Base-by-base conservation (phyloP, 1,140 invertebrate genomes). In the Caenorhabditis remanei region DNA sequence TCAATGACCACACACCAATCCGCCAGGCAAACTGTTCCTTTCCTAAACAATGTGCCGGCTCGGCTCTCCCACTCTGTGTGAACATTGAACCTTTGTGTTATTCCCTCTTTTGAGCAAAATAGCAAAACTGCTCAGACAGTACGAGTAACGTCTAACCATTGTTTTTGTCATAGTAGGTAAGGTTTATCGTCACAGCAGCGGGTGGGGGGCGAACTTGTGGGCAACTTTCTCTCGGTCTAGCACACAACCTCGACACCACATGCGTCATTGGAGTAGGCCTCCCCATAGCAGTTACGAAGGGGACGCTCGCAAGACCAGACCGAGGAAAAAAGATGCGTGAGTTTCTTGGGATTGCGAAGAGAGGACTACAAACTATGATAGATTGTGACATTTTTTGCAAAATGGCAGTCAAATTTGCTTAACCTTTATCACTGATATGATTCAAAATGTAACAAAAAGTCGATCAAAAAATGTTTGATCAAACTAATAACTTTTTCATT, bases 111-210 rank as follows among this genome's bases (percentile, higher is more conserved):
- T 13, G 46, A 48, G n/a, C 43, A 79, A 79, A 79, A 79, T 19
- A 50, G n/a, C 71, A 79, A 79, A 79, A 79, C 71, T 79, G 71
- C 71, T 79, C 71, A 79, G 71, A 79, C 71, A 79, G 71, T 79
- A 79, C 71, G 71, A 79, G 71, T 79, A 79, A 79, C 71, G 71
- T 79, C 46, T 79, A 79, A 79, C 71, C 71, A 79, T 79, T 50
- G 43, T 50, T 50, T 48, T 79, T 79, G 71, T 79, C 71, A 50
- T 79, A 50, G 71, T 79, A 79, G 71, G 71, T 79, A 79, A 79
- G 71, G 71, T 21, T 79, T 41, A 79, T 79, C 71, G 46, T 79
- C 71, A 79, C 71, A 48, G 71, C 71, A 79, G 71, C n/a, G 3
- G 14, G 71, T n/a, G 71, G 21, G 71, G 7, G n/a, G 1, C 46